These are phyloP conservation scores for Coccyzus lansbergi DNA, from an alignment of 2,797 vertebrate genomes.

Conservation along the genomic window DNA sequence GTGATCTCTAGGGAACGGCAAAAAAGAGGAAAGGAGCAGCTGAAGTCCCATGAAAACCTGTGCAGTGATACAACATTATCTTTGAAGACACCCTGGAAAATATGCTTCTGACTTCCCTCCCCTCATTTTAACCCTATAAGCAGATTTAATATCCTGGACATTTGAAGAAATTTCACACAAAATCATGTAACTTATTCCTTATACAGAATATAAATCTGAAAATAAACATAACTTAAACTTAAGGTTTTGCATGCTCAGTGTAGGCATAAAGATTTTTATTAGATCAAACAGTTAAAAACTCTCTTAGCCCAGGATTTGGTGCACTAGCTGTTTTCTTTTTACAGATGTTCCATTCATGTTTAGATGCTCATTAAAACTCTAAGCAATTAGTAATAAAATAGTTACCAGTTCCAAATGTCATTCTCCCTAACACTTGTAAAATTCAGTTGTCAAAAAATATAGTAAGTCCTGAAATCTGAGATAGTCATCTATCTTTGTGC, in stretches of 20 bases:
- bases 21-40: background rate
- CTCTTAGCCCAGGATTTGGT: background rate
- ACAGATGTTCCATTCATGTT: background rate
- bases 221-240: background rate
- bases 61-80: background rate
- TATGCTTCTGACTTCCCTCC: background rate
- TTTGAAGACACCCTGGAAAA: background rate
- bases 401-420: background rate
- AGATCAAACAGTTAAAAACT: background rate
- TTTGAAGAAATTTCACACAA: background rate
- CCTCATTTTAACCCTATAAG: accelerated
- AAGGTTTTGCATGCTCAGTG: background rate
- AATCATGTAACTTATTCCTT: background rate
- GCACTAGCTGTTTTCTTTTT: background rate
- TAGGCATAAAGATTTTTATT: background rate
- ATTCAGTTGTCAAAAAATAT: background rate
- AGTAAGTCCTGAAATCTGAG: background rate
- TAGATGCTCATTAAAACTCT: background rate
- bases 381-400: background rate
- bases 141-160: background rate
- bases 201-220: background rate
- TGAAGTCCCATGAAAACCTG: background rate
- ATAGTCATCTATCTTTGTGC: background rate
- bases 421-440: background rate
- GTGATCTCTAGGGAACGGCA: background rate